Evolutionary conservation across 1,140 invertebrate species (phyloP), one percentile per base, ranked within the genome.

Genomic region (Episyrphus balteatus): DNA sequence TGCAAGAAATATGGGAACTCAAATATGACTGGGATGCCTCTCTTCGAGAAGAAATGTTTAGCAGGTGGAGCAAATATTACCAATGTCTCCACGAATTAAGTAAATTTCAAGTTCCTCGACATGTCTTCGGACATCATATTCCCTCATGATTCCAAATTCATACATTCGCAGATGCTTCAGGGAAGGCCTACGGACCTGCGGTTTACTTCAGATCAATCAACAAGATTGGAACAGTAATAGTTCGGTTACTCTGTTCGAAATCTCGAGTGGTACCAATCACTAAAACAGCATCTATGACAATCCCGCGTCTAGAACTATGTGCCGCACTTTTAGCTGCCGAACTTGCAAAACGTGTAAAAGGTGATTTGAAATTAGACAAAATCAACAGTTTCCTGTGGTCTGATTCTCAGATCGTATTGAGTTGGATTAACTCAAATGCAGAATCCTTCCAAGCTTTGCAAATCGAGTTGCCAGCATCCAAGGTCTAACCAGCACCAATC

Each of bases 1-100:
- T 70, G 14, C 66, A 70, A 54, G 56, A 61, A 46, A 12, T 70
- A 3, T 64, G 66, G 64, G 48, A 49, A 49, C 13, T 31, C 46
- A 51, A 57, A 31, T 40, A 59, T 30, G 55, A 54, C 8, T 68
- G 67, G 64, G 64, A 69, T 50, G 51, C 53, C 17, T 12, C 33
- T 14, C 36, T 59, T 31, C 18, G 47, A n/a, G 32, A 19, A 19
- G 46, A 53, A 8, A 33, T 55, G 14, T 31, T 32, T 14, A 18
- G 37, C 17, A 49, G 53, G 12, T 56, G 58, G 58, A 26, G 54
- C n/a, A 43, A 36, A 17, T 54, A 44, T 46, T 39, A 48, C 44
- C 30, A 50, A 15, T 37, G 53, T 18, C 44, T 61, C 19, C 17
- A 30, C 13, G 21, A 51, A 18, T 42, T 59, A n/a, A 47, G 46